These are phyloP conservation scores for Muscidifurax raptorellus DNA, from an alignment of 1,140 invertebrate genomes.

Conservation along the genomic window DNA sequence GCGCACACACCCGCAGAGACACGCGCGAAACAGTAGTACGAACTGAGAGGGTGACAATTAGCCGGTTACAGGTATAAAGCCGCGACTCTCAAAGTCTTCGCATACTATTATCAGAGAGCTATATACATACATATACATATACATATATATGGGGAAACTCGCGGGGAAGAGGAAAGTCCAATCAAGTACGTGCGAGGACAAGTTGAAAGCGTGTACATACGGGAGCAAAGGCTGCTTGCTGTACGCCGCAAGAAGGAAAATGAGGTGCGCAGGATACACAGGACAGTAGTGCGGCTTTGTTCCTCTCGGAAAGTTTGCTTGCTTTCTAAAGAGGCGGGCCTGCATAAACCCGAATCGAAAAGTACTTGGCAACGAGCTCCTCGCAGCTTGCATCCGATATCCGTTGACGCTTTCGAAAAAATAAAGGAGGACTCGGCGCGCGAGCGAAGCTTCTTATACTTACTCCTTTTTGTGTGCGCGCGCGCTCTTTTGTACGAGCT, in stretches of 20 bases:
- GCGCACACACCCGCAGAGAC: no score
- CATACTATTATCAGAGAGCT: not conserved
- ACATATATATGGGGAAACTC: no score
- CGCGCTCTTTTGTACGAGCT: not conserved
- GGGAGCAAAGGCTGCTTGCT: not conserved
- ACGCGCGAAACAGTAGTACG: not conserved
- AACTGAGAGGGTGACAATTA: conserved; percentile 13
- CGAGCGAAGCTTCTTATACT: not conserved
- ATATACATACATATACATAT: no score
- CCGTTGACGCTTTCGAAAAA: not conserved
- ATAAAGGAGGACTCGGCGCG: not conserved
- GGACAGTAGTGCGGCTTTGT: not conserved
- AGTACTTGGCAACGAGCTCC: not conserved
- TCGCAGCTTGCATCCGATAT: not conserved
- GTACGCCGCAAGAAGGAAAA: not conserved
- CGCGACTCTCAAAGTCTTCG: not conserved
- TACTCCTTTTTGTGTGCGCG: no score
- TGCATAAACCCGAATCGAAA: not conserved
- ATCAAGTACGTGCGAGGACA: conserved; percentile 9
- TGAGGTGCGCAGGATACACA: not conserved
- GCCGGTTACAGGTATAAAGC: not conserved
- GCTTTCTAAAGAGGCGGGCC: not conserved
- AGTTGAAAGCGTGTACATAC: not conserved
- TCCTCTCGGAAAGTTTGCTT: not conserved
- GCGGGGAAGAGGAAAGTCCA: conserved; percentile 8